Percentiles rank a stretch among this genome's conserved stretches.
These are phyloP conservation scores for Dicaeum eximium DNA, from an alignment of 2,113 vertebrate genomes.

Conservation along the genomic window DNA sequence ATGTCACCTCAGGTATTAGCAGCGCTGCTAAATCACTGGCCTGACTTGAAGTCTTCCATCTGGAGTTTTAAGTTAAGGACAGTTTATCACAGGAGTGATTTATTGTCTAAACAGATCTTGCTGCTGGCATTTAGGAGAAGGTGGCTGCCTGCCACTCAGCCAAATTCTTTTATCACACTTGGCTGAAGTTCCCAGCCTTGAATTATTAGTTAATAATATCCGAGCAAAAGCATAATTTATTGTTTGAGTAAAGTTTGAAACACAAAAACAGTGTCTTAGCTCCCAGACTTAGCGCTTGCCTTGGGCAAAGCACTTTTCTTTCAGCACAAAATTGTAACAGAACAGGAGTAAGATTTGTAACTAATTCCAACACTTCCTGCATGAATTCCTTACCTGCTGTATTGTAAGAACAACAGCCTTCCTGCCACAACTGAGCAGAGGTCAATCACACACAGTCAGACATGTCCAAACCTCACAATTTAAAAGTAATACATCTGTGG, in stretches of 20 bases:
- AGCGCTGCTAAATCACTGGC: neutral
- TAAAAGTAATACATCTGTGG: neutral
- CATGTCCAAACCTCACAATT: neutral
- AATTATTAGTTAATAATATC: slow-evolving; percentile 45
- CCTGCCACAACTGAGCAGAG: neutral
- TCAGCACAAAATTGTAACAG: neutral
- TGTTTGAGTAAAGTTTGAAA: slow-evolving; percentile 24
- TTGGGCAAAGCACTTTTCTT: neutral
- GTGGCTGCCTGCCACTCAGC: neutral
- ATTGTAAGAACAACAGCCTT: neutral
- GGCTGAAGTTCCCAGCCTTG: slow-evolving; percentile 31
- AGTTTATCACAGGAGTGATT: slow-evolving; percentile 16
- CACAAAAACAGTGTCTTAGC: neutral
- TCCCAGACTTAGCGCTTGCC: neutral
- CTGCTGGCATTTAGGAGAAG: neutral
- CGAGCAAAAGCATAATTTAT: slow-evolving; percentile 1
- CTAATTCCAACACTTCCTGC: neutral
- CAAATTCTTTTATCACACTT: neutral
- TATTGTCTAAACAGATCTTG: neutral
- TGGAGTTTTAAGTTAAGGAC: slow-evolving; percentile 3
- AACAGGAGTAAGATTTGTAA: neutral
- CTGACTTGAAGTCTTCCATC: slow-evolving; percentile 2
- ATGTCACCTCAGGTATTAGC: neutral
- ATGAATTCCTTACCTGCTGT: neutral
- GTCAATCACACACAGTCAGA: neutral